phyloP scores from a whole-genome alignment of 23 tunicate species.

The Aplidium turbinatum region DNA sequence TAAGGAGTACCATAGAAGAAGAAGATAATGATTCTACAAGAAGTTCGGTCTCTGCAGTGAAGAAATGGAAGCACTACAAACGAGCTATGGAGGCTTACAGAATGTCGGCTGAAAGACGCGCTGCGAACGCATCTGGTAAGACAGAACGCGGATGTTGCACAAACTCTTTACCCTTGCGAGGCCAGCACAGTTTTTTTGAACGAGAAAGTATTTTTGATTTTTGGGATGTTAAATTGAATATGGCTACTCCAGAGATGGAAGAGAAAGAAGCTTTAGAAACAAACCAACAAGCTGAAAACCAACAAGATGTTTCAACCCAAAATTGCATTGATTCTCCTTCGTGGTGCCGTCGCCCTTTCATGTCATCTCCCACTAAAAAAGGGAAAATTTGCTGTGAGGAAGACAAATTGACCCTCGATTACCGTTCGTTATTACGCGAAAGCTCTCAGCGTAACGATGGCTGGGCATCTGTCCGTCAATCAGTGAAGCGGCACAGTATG shows the following conservation, averaged over 20 bases:
- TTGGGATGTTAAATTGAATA: neutral
- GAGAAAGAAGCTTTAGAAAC: neutral
- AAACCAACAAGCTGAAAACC: neutral
- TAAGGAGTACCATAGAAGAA: slow-evolving; percentile 30
- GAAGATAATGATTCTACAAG: slow-evolving; percentile 6
- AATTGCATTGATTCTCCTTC: slow-evolving; percentile 24
- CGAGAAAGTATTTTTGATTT: slow-evolving; percentile 12
- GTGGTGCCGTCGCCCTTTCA: slow-evolving; percentile 18
- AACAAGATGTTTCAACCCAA: neutral
- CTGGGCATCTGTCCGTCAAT: neutral
- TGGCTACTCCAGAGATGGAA: slow-evolving; percentile 1
- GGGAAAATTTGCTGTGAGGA: neutral
- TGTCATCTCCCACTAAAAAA: neutral
- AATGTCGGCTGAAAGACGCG: slow-evolving; percentile 38
- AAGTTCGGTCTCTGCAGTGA: slow-evolving; percentile 12
- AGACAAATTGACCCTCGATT: slow-evolving; percentile 42
- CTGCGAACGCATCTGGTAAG: neutral
- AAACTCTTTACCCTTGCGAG: slow-evolving; percentile 20
- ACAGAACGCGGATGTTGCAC: neutral
- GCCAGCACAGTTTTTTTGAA: slow-evolving; percentile 5
- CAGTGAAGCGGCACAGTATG: neutral
- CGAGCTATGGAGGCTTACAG: slow-evolving; percentile 83
- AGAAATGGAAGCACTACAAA: slow-evolving; percentile 75
- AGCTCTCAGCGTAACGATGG: slow-evolving; percentile 2
- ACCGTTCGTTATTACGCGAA: slow-evolving; percentile 49